Evolutionary conservation across 1,140 invertebrate genomes (phyloP), one percentile per base, ranked within the genome.

Genomic region (Calephelis nemesis): DNA sequence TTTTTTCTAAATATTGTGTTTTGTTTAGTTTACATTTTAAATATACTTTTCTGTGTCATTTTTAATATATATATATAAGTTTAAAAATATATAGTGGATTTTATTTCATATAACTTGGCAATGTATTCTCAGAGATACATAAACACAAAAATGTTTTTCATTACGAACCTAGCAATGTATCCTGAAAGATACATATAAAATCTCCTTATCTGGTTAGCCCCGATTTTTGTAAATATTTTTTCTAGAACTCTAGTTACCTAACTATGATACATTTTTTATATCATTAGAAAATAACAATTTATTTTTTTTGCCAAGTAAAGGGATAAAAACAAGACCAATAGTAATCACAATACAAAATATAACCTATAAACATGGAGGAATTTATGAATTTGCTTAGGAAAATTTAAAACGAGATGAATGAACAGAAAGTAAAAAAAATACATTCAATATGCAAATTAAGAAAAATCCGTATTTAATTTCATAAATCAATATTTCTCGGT

Each of bases 81-180:
- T 50, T 50, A n/a, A 50, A 50, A 50, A 48, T 8, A 50, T 5
- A n/a, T n/a, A 11, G 12, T 50, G 12, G 4, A 50, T 50, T 5
- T 50, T 13, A 50, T 50, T 50, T 50, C 69, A 52, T 60, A 9
- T 64, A 67, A 67, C 69, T 49, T 71, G 64, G 69, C 69, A 69
- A 69, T 71, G 72, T 68, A 74, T 69, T 63, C 69, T 65, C 67
- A 69, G 62, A 73, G 68, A 70, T 70, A 74, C 69, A 74, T 69
- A 50, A 13, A 62, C 45, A 62, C 68, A 72, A 63, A 68, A 65
- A 68, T 68, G 62, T 68, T 68, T 60, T 68, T 68, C 8, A 66
- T 66, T 47, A 72, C 58, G 54, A 62, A 54, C 67, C 63, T 72
- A 60, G 67, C 67, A 72, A 74, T 74, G 65, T 64, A 70, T 74